Conservation (phyloP, 2,113 vertebrate species). For the Geococcyx californianus region DNA sequence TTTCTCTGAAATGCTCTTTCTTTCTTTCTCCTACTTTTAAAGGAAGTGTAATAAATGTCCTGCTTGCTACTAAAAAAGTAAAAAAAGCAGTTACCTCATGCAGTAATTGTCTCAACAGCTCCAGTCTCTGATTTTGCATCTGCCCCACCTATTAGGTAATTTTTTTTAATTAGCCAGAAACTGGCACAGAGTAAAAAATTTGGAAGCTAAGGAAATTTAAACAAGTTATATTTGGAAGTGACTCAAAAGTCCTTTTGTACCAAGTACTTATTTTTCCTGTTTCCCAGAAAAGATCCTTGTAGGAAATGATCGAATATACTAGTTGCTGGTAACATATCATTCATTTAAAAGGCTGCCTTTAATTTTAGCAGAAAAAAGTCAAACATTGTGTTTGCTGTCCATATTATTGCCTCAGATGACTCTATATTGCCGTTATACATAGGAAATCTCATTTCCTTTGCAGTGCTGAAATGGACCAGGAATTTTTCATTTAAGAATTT, state of each 20-base stretch:
- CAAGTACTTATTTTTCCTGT: neutral
- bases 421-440: neutral
- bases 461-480: neutral
- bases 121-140: neutral
- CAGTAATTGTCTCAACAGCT: neutral
- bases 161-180: neutral
- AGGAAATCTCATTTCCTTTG: neutral
- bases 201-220: neutral
- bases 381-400: neutral
- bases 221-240: neutral
- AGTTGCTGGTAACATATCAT: neutral
- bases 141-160: neutral
- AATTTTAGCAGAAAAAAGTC: neutral
- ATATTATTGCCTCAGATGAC: neutral
- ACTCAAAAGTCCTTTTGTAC: neutral
- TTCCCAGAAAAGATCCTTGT: neutral
- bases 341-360: neutral
- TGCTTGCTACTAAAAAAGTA: neutral
- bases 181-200: neutral
- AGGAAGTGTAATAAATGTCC: neutral
- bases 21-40: neutral
- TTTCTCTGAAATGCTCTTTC: neutral
- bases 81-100: neutral
- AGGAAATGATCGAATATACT: neutral
- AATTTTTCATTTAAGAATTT: neutral